phyloP scores from a whole-genome alignment of 2,888 invertebrate genomes.

The Aphelenchoides bicaudatus region DNA sequence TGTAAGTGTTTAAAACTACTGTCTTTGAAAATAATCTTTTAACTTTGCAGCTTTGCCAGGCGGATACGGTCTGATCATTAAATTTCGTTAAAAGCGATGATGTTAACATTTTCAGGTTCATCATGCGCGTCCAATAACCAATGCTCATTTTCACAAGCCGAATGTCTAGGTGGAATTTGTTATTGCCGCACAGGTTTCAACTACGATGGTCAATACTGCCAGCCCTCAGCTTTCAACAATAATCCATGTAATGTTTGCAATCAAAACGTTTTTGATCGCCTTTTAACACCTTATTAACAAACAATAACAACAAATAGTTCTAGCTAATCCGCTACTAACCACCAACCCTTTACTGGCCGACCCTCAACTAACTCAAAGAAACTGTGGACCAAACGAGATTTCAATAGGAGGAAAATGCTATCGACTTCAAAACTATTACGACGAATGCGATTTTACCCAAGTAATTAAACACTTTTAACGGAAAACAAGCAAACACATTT shows the following conservation, averaged over 20 bases:
- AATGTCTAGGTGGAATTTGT: slow-evolving; percentile 35
- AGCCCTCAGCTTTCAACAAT: no score
- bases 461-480: background rate
- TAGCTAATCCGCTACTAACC: slow-evolving; percentile 12
- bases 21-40: slow-evolving; percentile 14
- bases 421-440: slow-evolving; percentile 23
- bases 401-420: slow-evolving; percentile 40
- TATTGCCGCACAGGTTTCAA: slow-evolving; percentile 39
- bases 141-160: slow-evolving; percentile 29
- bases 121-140: slow-evolving; percentile 31
- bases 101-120: no score
- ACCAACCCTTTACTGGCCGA: no score
- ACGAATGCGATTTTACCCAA: slow-evolving; percentile 26
- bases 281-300: no score
- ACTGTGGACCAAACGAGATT: slow-evolving; percentile 29
- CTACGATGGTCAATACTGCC: slow-evolving; percentile 33
- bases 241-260: no score
- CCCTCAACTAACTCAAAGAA: no score
- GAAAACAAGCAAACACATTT: background rate
- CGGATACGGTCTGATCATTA: no score
- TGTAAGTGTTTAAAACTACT: slow-evolving; percentile 25
- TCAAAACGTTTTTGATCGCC: no score
- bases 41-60: slow-evolving; percentile 27
- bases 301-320: slow-evolving; percentile 5
- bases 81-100: no score